Evolutionary conservation across 1,140 invertebrate genomes (phyloP).

Genomic region (Drosophila navojoa): DNA sequence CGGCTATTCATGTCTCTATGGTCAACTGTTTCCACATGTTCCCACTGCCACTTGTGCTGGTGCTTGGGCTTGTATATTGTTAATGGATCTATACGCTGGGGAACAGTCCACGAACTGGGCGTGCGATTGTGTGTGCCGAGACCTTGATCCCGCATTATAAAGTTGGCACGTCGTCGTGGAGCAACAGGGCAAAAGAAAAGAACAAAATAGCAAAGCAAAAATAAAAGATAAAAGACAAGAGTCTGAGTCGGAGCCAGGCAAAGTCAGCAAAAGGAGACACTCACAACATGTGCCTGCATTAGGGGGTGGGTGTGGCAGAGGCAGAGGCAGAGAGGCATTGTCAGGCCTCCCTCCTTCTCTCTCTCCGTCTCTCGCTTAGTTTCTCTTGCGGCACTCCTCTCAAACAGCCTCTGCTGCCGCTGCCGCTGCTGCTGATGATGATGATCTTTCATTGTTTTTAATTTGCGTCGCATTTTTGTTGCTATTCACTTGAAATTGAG

Average conservation of each 20-base stretch:
- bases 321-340: too few species aligned
- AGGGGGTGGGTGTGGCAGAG: constrained; percentile 16
- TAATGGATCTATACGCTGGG: constrained; percentile 46
- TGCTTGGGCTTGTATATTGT: constrained; percentile 26
- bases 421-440: too few species aligned
- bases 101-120: constrained; percentile 32
- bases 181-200: constrained; percentile 39
- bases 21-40: constrained; percentile 3
- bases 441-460: constrained; percentile 78
- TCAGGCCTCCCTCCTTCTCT: too few species aligned
- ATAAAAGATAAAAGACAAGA: constrained; percentile 36
- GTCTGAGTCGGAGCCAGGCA: constrained; percentile 18
- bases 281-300: constrained; percentile 49
- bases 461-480: constrained; percentile 51
- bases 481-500: constrained; percentile 22
- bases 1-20: constrained; percentile 13
- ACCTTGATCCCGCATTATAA: constrained; percentile 82
- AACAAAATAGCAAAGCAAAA: constrained; percentile 31
- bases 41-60: constrained; percentile 25
- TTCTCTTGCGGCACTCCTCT: constrained; percentile 54
- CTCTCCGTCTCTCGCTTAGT: constrained; percentile 49
- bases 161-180: constrained; percentile 67
- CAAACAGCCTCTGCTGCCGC: constrained; percentile 61
- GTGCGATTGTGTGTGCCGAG: constrained; percentile 42
- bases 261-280: constrained; percentile 29